Percentiles rank a stretch among this genome's conserved stretches.
Evolutionary conservation across 1,140 invertebrate genomes (phyloP).

Genomic region (Lasaia peninsularis): DNA sequence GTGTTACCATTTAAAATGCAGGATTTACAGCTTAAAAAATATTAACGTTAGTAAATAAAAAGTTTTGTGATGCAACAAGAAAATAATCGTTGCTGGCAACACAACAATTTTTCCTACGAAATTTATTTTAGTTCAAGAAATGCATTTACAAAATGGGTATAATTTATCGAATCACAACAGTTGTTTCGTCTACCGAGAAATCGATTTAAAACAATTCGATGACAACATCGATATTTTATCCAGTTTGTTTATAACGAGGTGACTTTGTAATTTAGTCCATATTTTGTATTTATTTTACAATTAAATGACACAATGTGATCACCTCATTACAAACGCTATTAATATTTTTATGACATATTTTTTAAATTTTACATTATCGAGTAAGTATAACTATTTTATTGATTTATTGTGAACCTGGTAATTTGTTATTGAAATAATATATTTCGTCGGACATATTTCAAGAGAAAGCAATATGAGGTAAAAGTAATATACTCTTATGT

Average conservation of each 20-base stretch:
- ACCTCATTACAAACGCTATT: background rate
- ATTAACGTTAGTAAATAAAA: background rate
- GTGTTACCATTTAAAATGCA: background rate
- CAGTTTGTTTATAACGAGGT: background rate
- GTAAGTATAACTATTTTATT: background rate
- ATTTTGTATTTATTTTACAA: no score
- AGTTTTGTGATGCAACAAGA: background rate
- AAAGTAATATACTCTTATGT: no score
- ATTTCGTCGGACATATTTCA: background rate
- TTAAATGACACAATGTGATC: background rate
- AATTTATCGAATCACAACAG: background rate
- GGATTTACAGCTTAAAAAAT: background rate
- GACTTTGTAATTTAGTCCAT: background rate
- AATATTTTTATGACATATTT: background rate
- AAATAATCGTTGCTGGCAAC: background rate
- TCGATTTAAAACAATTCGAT: background rate
- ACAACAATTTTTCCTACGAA: background rate
- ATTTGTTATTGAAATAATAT: background rate
- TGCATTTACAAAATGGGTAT: constrained; percentile 4
- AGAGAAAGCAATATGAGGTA: no score
- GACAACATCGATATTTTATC: background rate
- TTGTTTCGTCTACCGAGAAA: background rate
- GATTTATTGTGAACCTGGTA: background rate
- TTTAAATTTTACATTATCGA: background rate
- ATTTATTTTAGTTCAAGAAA: background rate